Evolutionary conservation across 1,140 invertebrate genomes (phyloP).

Genomic region (Anastatus disparis): DNA sequence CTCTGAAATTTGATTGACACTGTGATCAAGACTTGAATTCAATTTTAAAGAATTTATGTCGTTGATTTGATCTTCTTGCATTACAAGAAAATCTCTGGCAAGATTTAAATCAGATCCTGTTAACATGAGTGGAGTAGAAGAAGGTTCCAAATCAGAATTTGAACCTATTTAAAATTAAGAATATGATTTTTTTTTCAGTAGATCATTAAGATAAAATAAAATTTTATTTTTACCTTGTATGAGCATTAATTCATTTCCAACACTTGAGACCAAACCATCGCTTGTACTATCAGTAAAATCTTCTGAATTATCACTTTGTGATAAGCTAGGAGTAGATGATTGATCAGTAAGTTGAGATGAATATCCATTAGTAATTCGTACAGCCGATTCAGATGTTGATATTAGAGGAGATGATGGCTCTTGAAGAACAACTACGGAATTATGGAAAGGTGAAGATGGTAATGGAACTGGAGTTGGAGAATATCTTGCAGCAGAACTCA

Average conservation of each 20-base stretch:
- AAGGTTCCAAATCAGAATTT: slow-evolving; percentile 56
- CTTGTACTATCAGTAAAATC: slow-evolving; percentile 59
- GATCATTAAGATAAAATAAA: neutral
- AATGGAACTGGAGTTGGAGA: slow-evolving; percentile 68
- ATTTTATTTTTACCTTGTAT: slow-evolving; percentile 56
- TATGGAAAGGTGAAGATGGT: slow-evolving; percentile 64
- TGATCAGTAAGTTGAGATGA: slow-evolving; percentile 54
- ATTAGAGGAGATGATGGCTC: slow-evolving; percentile 60
- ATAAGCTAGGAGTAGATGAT: slow-evolving; percentile 48
- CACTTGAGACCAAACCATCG: slow-evolving; percentile 57
- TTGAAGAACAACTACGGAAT: slow-evolving; percentile 68
- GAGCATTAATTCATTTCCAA: slow-evolving; percentile 61
- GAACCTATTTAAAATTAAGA: slow-evolving; percentile 44
- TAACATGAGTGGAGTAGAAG: slow-evolving; percentile 59
- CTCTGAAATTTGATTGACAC: slow-evolving; percentile 15
- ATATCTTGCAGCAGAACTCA: slow-evolving; percentile 70
- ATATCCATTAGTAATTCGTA: slow-evolving; percentile 55
- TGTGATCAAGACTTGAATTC: slow-evolving; percentile 24
- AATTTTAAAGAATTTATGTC: slow-evolving; percentile 58
- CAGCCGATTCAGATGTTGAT: slow-evolving; percentile 51
- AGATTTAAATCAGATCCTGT: slow-evolving; percentile 59
- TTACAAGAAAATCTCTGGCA: slow-evolving; percentile 62
- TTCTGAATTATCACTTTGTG: slow-evolving; percentile 49
- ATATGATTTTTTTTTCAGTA: slow-evolving; percentile 26
- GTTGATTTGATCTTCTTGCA: slow-evolving; percentile 64